Evolutionary conservation across 53 echinoderm and acorn worm species (phyloP).

Genomic region (Antedon mediterranea): DNA sequence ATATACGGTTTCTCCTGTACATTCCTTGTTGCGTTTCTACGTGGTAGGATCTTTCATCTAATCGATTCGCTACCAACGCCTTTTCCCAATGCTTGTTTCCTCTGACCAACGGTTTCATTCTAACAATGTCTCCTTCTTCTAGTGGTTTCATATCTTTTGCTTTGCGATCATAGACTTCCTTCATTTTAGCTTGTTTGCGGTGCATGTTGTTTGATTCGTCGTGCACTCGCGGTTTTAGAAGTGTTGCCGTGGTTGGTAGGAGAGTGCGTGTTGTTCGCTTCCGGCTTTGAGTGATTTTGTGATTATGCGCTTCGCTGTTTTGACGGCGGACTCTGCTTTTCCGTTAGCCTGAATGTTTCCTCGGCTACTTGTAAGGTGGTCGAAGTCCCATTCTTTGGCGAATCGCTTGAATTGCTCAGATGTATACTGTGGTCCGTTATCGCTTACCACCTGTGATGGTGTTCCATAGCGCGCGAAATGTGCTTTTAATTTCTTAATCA

Average conservation of each 20-base stretch:
- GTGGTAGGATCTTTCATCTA: conserved; percentile 33
- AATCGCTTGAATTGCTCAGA: no score
- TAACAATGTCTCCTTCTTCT: conserved; percentile 25
- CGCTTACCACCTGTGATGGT: no score
- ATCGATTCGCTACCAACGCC: conserved; percentile 5
- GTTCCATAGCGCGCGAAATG: conserved; percentile 4
- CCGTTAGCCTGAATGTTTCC: no score
- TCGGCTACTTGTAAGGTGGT: no score
- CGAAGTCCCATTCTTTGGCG: no score
- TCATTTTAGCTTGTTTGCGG: not conserved
- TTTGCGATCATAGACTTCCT: not conserved
- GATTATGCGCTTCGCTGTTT: not conserved
- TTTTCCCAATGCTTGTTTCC: conserved; percentile 21
- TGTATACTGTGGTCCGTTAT: no score
- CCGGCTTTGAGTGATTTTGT: not conserved
- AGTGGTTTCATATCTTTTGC: conserved; percentile 23
- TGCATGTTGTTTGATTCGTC: conserved; percentile 9
- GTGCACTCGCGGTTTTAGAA: conserved; percentile 17
- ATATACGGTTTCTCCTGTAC: conserved; percentile 19
- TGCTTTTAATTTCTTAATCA: not conserved
- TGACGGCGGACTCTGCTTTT: no score
- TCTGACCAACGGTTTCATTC: conserved; percentile 30
- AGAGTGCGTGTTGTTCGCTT: conserved; percentile 25
- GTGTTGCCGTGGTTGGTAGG: conserved; percentile 11
- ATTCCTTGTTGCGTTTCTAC: conserved; percentile 20